phyloP scores from a whole-genome alignment of 2,113 vertebrate species.

The Panurus biarmicus region DNA sequence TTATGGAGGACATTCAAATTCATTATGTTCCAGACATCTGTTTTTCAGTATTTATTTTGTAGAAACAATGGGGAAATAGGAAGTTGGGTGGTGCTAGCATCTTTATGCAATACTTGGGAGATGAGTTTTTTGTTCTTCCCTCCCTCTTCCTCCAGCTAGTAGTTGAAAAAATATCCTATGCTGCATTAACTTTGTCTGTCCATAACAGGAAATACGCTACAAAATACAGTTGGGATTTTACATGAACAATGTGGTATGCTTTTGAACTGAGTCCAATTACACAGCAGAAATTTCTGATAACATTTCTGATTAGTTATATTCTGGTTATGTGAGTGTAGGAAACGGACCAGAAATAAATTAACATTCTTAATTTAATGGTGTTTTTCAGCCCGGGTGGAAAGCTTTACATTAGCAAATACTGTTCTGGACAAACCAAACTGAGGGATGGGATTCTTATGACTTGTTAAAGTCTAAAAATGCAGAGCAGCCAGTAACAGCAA shows the following conservation, averaged over 20 bases:
- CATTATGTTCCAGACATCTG: conserved; percentile 39
- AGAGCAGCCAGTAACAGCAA: background rate
- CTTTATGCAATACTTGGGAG: background rate
- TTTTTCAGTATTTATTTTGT: conserved; percentile 36
- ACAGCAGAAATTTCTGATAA: background rate
- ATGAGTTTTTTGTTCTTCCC: background rate
- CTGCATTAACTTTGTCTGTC: background rate
- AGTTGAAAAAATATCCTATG: background rate
- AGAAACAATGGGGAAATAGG: conserved; percentile 34
- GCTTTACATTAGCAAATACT: background rate
- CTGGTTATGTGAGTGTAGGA: background rate
- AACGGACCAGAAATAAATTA: background rate
- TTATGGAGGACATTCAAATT: conserved; percentile 45
- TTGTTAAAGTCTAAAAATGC: background rate
- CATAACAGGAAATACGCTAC: background rate
- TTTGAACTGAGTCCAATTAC: background rate
- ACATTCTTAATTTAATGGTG: background rate
- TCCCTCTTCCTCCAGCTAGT: background rate
- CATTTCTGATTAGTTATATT: background rate
- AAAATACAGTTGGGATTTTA: background rate
- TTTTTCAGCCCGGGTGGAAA: background rate
- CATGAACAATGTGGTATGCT: background rate
- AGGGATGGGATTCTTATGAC: background rate
- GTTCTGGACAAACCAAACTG: background rate
- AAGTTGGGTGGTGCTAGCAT: background rate